phyloP scores from a whole-genome alignment of 1,140 invertebrate genomes.

The Microplitis mediator region DNA sequence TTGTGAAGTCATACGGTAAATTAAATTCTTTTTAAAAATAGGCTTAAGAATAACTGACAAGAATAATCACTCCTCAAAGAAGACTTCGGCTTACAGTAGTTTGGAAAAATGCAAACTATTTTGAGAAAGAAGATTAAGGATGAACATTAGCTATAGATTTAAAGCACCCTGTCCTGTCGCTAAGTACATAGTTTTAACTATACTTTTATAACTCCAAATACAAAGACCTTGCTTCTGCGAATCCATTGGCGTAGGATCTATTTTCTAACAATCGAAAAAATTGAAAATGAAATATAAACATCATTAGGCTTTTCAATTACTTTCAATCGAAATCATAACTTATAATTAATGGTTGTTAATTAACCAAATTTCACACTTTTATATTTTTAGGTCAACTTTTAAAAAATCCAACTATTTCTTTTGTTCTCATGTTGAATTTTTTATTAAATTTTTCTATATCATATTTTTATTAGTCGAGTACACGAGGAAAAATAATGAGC shows the following conservation, averaged over 20 bases:
- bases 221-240: conserved; percentile 45
- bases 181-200: neutral
- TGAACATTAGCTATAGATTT: neutral
- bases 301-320: neutral
- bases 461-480: too few species aligned
- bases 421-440: too few species aligned
- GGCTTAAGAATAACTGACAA: too few species aligned
- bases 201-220: conserved; percentile 22
- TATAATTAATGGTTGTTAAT: too few species aligned
- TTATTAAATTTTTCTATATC: too few species aligned
- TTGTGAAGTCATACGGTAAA: too few species aligned
- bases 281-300: neutral
- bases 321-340: too few species aligned
- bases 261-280: conserved; percentile 14
- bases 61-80: neutral
- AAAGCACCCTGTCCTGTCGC: neutral
- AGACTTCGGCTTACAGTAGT: neutral
- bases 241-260: conserved; percentile 48
- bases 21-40: too few species aligned
- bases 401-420: too few species aligned
- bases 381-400: too few species aligned
- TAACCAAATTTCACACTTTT: too few species aligned
- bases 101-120: neutral
- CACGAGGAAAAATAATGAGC: too few species aligned
- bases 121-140: neutral